A percentile compares a stretch with the other conserved stretches of the same genome.
Conservation (phyloP, 1,140 invertebrate species). For the Cotesia glomerata region DNA sequence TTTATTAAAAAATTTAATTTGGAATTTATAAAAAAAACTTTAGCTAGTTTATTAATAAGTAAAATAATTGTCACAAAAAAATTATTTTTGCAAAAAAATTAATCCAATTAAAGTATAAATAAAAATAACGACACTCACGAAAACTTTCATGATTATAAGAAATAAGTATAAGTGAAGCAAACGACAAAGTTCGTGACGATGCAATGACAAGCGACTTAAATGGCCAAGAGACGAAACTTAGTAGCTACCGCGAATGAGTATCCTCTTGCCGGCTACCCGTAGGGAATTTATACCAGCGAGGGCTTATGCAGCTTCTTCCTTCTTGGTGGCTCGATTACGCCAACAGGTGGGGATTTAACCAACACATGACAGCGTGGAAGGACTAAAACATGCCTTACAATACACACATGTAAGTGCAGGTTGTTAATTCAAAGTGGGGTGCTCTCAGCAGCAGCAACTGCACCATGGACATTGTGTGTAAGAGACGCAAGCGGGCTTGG, state of each 20-base stretch:
- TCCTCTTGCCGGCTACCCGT: constrained; percentile 19
- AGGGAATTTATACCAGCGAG: constrained; percentile 45
- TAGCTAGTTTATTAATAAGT: too few species aligned
- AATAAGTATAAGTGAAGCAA: constrained; percentile 30
- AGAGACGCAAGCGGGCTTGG: background rate
- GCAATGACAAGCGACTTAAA: background rate
- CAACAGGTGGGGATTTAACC: background rate
- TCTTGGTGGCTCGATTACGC: constrained; percentile 24
- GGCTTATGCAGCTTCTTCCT: constrained; percentile 31
- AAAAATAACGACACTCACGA: constrained; percentile 40
- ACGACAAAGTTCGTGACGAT: constrained; percentile 22
- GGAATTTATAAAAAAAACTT: background rate
- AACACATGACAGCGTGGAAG: background rate
- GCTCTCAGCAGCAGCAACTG: background rate
- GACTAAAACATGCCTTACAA: background rate
- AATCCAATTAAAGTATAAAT: background rate
- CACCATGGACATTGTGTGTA: background rate
- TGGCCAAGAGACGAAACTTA: constrained; percentile 12
- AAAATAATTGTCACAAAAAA: background rate
- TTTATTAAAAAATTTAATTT: too few species aligned
- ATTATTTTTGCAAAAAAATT: constrained; percentile 3
- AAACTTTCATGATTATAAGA: constrained; percentile 40
- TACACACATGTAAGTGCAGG: too few species aligned
- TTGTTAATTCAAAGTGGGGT: constrained; percentile 31
- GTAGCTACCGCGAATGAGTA: constrained; percentile 18